Conservation (phyloP, 1,140 invertebrate species). For the Drosophila saltans region DNA sequence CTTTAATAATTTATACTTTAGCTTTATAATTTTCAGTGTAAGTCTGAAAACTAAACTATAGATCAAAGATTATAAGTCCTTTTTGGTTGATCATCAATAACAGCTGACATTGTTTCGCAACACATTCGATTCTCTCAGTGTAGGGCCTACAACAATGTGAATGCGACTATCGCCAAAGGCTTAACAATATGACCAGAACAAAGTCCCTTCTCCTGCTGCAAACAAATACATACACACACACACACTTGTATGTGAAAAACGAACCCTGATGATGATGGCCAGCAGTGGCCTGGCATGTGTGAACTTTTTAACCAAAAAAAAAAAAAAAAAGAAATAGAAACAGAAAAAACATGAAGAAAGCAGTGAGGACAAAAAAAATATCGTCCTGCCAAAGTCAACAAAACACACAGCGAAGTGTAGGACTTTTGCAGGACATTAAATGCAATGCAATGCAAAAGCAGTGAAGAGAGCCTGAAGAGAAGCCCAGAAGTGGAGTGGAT, state of each 20-base stretch:
- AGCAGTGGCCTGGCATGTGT: constrained; percentile 61
- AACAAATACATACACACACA: constrained; percentile 3
- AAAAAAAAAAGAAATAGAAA: background rate
- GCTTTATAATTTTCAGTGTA: too few species aligned
- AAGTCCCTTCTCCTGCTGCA: constrained; percentile 5
- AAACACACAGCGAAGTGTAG: constrained; percentile 67
- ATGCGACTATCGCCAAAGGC: constrained; percentile 66
- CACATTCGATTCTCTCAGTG: background rate
- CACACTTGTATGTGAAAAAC: constrained; percentile 25
- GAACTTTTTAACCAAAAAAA: constrained; percentile 76
- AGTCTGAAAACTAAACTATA: too few species aligned
- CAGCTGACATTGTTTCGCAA: too few species aligned
- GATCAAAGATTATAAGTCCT: too few species aligned
- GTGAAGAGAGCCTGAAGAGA: background rate
- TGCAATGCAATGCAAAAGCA: constrained; percentile 69
- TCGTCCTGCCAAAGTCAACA: constrained; percentile 77
- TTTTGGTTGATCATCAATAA: too few species aligned
- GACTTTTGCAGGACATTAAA: constrained; percentile 69
- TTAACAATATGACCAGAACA: constrained; percentile 68
- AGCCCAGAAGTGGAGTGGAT: constrained; percentile 9
- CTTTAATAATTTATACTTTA: too few species aligned
- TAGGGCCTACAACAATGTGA: constrained; percentile 5
- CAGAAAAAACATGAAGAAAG: background rate
- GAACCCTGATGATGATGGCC: constrained; percentile 25
- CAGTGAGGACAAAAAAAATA: background rate